phyloP scores from a whole-genome alignment of 2,113 vertebrate genomes.

The Chamaea fasciata region DNA sequence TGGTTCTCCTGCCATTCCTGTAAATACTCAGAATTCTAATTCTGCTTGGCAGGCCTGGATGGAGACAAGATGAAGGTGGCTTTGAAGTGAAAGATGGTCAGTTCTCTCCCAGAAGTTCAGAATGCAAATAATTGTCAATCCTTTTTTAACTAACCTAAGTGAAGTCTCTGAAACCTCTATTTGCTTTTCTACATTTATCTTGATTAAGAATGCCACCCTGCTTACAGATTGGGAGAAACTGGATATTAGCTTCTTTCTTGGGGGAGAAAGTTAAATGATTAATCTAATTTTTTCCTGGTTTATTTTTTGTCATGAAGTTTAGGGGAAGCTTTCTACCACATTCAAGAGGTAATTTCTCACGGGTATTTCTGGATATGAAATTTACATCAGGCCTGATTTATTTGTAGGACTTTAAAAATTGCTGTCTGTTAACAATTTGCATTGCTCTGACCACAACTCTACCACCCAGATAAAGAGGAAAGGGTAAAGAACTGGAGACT shows the following conservation, averaged over 20 bases:
- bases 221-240: constrained; percentile 39
- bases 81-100: not conserved
- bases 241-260: constrained; percentile 6
- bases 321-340: not conserved
- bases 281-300: constrained; percentile 13
- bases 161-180: constrained; percentile 28
- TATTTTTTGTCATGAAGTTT: not conserved
- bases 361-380: not conserved
- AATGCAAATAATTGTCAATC: constrained; percentile 38
- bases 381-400: not conserved
- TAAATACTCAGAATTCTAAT: not conserved
- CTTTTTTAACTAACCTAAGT: constrained; percentile 1
- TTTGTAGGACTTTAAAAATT: not conserved
- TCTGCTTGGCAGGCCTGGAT: not conserved
- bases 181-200: constrained; percentile 57
- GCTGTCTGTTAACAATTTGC: not conserved
- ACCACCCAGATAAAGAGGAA: not conserved
- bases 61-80: not conserved
- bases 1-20: not conserved
- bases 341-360: not conserved
- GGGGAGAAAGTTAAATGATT: constrained; percentile 46
- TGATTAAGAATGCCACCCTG: constrained; percentile 64
- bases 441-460: not conserved
- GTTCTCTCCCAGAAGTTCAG: constrained; percentile 20
- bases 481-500: not conserved